Percentiles rank a stretch among this genome's conserved stretches.
Conservation (phyloP, 2,888 invertebrate species). For the Dastarcus helophoroides region DNA sequence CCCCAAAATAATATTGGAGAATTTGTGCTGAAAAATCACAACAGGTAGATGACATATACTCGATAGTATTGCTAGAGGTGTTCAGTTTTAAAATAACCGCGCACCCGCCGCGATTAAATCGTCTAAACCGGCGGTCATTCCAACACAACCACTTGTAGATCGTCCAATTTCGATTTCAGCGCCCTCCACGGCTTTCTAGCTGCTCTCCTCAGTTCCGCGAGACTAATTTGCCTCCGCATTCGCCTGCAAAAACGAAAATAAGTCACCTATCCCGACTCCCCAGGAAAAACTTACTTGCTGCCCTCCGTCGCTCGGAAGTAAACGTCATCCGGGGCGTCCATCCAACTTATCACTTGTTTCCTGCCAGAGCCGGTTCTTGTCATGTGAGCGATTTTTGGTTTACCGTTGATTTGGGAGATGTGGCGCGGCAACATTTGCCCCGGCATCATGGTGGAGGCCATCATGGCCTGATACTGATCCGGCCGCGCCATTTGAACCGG, state of each 20-base stretch:
- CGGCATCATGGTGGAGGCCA: constrained; percentile 52
- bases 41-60: constrained; percentile 7
- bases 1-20: constrained; percentile 7
- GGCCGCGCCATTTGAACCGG: constrained; percentile 55
- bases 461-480: constrained; percentile 61
- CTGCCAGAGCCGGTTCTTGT: constrained; percentile 63
- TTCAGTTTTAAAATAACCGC: constrained; percentile 5
- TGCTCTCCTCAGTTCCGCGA: constrained; percentile 67
- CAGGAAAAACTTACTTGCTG: constrained; percentile 85
- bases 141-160: constrained; percentile 59
- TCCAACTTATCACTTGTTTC: constrained; percentile 93
- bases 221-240: constrained; percentile 69
- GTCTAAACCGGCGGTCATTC: constrained; percentile 47
- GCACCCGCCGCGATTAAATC: constrained; percentile 8
- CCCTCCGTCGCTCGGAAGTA: constrained; percentile 86
- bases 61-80: constrained; percentile 7
- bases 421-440: constrained; percentile 59
- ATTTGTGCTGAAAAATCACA: constrained; percentile 12
- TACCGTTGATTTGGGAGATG: constrained; percentile 66
- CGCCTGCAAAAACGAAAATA: constrained; percentile 48
- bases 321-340: constrained; percentile 96
- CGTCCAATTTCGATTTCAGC: constrained; percentile 39
- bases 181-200: constrained; percentile 77
- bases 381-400: constrained; percentile 70
- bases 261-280: too few relatives aligned